phyloP scores from a whole-genome alignment of 2,113 vertebrate species.

The Anhinga rufa region DNA sequence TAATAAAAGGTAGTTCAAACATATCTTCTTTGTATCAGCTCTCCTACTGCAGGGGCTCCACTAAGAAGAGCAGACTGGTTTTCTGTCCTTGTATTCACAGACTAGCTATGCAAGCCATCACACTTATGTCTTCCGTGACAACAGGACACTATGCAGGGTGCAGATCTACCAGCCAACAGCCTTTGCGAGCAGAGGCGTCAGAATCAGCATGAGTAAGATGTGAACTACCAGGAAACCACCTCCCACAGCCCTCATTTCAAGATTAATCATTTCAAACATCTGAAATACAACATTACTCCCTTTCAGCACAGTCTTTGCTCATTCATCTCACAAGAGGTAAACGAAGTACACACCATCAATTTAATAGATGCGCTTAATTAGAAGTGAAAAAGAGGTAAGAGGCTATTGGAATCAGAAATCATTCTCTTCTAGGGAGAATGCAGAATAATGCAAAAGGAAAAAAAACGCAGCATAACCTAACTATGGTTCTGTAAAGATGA shows the following conservation, averaged over 20 bases:
- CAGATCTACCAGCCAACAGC: background rate
- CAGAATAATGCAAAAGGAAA: background rate
- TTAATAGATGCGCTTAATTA: background rate
- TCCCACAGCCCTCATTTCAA: conserved; percentile 1
- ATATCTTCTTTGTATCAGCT: background rate
- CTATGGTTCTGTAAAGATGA: background rate
- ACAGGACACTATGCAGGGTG: background rate
- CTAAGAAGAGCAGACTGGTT: background rate
- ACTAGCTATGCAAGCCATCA: background rate
- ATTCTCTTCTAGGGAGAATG: background rate
- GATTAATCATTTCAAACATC: background rate
- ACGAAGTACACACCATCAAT: rapidly evolving
- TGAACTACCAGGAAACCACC: conserved; percentile 25
- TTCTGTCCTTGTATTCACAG: background rate
- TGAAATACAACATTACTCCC: background rate
- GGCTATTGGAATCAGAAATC: background rate
- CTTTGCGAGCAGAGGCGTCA: background rate
- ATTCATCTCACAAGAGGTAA: background rate
- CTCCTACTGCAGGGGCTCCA: background rate
- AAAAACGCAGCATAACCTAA: background rate
- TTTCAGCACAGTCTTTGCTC: background rate
- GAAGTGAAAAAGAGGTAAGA: background rate
- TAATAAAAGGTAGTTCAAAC: background rate
- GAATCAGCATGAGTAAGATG: background rate
- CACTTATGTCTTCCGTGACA: background rate